phyloP scores from a whole-genome alignment of 2,888 invertebrate genomes.

The Eumerus sabulonum region DNA sequence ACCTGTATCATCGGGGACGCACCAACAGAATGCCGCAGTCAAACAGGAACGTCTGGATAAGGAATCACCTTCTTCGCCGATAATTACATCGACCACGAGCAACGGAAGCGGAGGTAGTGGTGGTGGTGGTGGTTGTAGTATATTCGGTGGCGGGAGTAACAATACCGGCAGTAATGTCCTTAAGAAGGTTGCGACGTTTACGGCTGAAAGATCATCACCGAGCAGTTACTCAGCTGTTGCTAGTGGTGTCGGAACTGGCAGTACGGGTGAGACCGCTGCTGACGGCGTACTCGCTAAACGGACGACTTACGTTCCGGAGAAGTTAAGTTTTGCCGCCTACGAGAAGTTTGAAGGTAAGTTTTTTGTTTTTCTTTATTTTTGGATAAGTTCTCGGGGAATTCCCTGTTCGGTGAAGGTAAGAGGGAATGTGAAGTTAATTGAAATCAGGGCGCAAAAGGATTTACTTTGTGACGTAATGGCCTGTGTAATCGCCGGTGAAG shows the following conservation, averaged over 20 bases:
- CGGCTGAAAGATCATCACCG: slow-evolving; percentile 83
- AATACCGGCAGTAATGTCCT: slow-evolving; percentile 84
- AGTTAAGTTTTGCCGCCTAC: slow-evolving; percentile 90
- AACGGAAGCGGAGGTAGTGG: too few relatives aligned
- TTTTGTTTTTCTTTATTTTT: not conserved
- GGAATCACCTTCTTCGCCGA: slow-evolving; percentile 46
- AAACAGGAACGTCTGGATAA: slow-evolving; percentile 29
- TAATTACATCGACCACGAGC: slow-evolving; percentile 64
- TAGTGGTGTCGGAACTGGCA: slow-evolving; percentile 44
- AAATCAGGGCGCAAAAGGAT: slow-evolving; percentile 15
- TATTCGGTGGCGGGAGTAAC: slow-evolving; percentile 70
- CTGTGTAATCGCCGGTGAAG: slow-evolving; percentile 53
- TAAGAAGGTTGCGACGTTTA: slow-evolving; percentile 91
- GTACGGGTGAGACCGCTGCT: slow-evolving; percentile 29
- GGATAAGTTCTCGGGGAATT: not conserved
- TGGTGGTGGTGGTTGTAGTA: too few relatives aligned
- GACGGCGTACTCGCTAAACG: slow-evolving; percentile 80
- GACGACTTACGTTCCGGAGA: slow-evolving; percentile 90
- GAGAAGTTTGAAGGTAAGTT: slow-evolving; percentile 95
- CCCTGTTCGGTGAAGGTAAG: slow-evolving; percentile 31
- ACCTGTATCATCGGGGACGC: slow-evolving; percentile 72
- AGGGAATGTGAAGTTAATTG: slow-evolving; percentile 23
- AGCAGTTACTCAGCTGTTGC: slow-evolving; percentile 63
- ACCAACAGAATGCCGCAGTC: slow-evolving; percentile 56
- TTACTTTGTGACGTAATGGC: slow-evolving; percentile 44